Percentiles rank a stretch among this genome's conserved stretches.
phyloP scores from a whole-genome alignment of 2,113 vertebrate genomes.

The Siniperca knerii region DNA sequence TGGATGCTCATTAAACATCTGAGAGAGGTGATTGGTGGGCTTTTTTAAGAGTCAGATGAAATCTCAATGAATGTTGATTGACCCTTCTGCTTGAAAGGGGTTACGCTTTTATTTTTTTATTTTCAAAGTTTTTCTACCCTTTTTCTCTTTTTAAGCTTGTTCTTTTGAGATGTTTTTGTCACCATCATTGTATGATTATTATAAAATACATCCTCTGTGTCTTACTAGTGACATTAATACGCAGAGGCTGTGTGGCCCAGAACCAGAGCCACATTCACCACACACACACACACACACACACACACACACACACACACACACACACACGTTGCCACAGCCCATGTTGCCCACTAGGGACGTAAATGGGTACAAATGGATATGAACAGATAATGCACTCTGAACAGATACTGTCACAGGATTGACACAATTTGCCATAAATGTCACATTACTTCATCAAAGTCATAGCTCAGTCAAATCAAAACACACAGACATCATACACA shows the following conservation, averaged over 20 bases:
- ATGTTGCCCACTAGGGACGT: too few species aligned
- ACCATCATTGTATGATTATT: not conserved
- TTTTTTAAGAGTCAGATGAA: not conserved
- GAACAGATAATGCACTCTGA: too few species aligned
- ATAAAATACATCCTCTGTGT: not conserved
- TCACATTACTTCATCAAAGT: not conserved
- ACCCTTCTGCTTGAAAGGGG: not conserved
- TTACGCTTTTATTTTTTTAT: not conserved
- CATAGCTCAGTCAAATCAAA: not conserved
- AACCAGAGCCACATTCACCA: not conserved
- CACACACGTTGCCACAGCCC: too few species aligned
- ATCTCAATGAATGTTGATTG: not conserved
- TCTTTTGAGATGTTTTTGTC: not conserved
- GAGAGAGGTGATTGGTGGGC: conserved; percentile 34
- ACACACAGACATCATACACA: not conserved
- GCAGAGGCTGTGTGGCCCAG: not conserved
- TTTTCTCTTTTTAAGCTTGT: not conserved
- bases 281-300: too few species aligned
- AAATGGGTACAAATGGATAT: too few species aligned
- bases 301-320: too few species aligned
- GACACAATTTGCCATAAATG: too few species aligned
- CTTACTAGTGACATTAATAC: not conserved
- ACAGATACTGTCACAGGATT: too few species aligned
- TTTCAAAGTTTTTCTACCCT: not conserved
- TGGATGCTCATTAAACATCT: conserved; percentile 66